Evolutionary conservation across 2,888 invertebrate species (phyloP).

Genomic region (Cosmopolites sordidus): DNA sequence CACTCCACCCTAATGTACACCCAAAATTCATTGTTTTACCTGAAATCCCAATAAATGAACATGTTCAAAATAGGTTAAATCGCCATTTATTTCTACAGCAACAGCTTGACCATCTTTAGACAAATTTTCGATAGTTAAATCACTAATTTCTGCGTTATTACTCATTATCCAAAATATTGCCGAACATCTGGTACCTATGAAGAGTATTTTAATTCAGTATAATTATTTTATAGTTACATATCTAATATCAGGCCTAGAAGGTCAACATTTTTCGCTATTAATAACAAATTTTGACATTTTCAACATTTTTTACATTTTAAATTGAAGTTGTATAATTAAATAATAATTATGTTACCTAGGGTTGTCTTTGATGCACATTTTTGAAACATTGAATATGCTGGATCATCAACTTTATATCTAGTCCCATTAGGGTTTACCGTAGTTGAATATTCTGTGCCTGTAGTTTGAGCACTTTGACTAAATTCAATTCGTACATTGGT

Average conservation of each 20-base stretch:
- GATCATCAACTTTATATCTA: constrained; percentile 2
- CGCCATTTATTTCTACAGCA: constrained; percentile 1
- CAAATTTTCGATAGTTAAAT: constrained; percentile 1
- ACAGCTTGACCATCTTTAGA: constrained; percentile 1
- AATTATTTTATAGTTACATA: no score
- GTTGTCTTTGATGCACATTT: constrained; percentile 2
- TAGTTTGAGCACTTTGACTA: constrained; percentile 1
- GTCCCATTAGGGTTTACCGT: constrained; percentile 5
- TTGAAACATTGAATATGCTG: constrained; percentile 6
- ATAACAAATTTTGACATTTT: no score
- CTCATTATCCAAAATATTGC: background rate
- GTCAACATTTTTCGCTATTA: no score
- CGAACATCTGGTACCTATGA: constrained; percentile 1
- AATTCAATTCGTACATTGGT: constrained; percentile 2
- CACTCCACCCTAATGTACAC: no score
- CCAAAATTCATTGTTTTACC: no score
- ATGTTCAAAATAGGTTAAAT: background rate
- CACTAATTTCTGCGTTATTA: background rate
- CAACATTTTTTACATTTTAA: no score
- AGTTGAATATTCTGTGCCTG: background rate
- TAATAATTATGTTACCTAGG: background rate
- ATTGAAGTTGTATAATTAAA: no score
- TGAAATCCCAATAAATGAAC: constrained; percentile 3
- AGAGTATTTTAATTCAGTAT: no score
- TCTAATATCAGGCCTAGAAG: no score